Conservation (phyloP, 37 sponge, comb jelly and placozoan species). For the Spongilla lacustris region DNA sequence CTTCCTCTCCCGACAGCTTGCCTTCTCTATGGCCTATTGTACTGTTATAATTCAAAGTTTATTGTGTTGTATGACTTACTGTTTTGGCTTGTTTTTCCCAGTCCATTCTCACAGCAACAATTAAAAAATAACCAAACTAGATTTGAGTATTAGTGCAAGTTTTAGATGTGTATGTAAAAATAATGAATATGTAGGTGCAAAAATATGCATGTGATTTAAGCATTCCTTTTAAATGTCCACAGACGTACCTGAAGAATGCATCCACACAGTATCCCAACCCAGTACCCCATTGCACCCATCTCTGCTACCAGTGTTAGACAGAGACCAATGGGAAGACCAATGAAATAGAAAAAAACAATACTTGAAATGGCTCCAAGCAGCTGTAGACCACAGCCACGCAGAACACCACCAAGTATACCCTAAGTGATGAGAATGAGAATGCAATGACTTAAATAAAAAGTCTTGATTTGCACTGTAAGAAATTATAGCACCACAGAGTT, state of each 20-base stretch:
- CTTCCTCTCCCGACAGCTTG: no score
- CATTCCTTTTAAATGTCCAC: no score
- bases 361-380: constrained; percentile 29
- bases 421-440: neutral
- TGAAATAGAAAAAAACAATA: constrained; percentile 38
- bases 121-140: neutral
- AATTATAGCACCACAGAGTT: no score
- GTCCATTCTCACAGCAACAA: constrained; percentile 24
- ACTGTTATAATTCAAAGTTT: no score
- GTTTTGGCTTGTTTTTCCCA: constrained; percentile 65
- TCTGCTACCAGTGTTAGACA: constrained; percentile 34
- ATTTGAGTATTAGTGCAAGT: no score
- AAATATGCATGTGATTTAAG: no score
- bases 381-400: constrained; percentile 60
- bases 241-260: constrained; percentile 10
- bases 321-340: constrained; percentile 62
- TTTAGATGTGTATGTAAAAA: no score
- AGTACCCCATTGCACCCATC: constrained; percentile 51
- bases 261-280: constrained; percentile 49
- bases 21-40: no score
- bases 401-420: constrained; percentile 40
- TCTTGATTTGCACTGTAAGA: neutral
- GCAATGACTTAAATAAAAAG: neutral
- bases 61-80: constrained; percentile 19
- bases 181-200: no score